Evolutionary conservation across 2,888 invertebrate species (phyloP), one percentile per base, ranked within the genome.

Genomic region (Drosophila diplacantha): DNA sequence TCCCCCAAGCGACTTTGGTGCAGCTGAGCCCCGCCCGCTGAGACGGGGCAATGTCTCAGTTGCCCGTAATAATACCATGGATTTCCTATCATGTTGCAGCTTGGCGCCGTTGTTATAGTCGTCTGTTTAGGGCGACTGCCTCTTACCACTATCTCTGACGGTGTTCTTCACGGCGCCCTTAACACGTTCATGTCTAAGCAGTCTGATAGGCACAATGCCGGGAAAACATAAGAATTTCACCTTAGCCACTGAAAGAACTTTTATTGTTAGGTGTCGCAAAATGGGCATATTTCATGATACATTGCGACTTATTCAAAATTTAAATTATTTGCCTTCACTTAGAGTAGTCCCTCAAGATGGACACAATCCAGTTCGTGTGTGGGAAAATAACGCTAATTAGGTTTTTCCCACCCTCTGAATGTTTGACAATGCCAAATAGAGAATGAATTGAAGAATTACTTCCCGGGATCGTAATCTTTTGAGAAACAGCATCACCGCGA

Each of bases 71-170:
- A 61, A 34, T 7, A 26, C 39, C 14, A 57, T 29, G 39, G 61
- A 39, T 60, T 50, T 60, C 16, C 49, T 18, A 39, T 39, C 37
- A 56, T 32, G 31, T n/a, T n/a, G 56, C 20, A 31, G 35, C 34
- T 37, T 24, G n/a, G 18, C 11, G 7, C 8, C 35, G 8, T 16
- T 18, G 12, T 31, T n/a, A 26, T 18, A 61, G 34, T 44, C 22
- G 44, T 29, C 43, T 29, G 24, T 35, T 57, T 37, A 57, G 44
- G 58, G 11, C 58, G 35, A 57, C 31, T 43, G 20, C 34, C 56
- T 35, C 20, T 24, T 38, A 5, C 8, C 38, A 39, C 39, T 53
- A 53, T 56, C 37, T 39, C 38, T 12, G 32, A 3, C 31, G 31
- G 24, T 18, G 22, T 52, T 38, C 38, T 29, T 18, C 29, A 38